A percentile compares a stretch with the other conserved stretches of the same genome.
Conservation (phyloP, 2,797 vertebrate species). For the Chiroxiphia lanceolata region DNA sequence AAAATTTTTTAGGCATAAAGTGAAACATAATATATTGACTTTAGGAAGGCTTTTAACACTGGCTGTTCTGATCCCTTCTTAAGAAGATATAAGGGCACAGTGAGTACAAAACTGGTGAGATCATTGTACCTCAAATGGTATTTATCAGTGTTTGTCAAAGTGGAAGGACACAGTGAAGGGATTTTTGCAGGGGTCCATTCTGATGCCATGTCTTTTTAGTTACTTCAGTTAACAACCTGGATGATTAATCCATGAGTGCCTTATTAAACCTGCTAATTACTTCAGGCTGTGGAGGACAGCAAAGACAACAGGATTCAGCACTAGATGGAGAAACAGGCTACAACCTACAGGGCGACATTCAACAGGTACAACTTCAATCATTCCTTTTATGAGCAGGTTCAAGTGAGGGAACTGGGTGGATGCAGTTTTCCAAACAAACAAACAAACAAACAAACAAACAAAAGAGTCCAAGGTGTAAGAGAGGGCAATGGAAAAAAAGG, state of each 20-base stretch:
- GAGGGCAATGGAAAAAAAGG: background rate
- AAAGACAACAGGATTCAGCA: background rate
- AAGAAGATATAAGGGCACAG: background rate
- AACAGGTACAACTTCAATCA: background rate
- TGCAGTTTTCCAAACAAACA: background rate
- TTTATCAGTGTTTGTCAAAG: background rate
- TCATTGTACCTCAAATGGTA: background rate
- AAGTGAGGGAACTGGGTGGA: background rate
- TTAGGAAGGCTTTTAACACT: background rate
- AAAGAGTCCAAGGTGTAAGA: background rate
- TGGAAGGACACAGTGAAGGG: background rate
- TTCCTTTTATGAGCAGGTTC: background rate
- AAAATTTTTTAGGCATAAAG: background rate
- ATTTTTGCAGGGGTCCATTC: background rate
- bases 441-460: background rate
- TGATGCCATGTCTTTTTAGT: background rate
- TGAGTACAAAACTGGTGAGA: background rate
- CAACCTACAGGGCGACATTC: background rate
- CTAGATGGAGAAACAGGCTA: background rate
- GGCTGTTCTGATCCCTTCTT: background rate
- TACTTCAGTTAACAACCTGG: background rate
- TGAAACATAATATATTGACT: background rate
- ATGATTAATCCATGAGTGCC: background rate
- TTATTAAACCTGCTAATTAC: background rate
- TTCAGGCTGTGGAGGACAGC: background rate